Evolutionary conservation across 2,797 vertebrate genomes (phyloP).

Genomic region (Diplodus sargus): DNA sequence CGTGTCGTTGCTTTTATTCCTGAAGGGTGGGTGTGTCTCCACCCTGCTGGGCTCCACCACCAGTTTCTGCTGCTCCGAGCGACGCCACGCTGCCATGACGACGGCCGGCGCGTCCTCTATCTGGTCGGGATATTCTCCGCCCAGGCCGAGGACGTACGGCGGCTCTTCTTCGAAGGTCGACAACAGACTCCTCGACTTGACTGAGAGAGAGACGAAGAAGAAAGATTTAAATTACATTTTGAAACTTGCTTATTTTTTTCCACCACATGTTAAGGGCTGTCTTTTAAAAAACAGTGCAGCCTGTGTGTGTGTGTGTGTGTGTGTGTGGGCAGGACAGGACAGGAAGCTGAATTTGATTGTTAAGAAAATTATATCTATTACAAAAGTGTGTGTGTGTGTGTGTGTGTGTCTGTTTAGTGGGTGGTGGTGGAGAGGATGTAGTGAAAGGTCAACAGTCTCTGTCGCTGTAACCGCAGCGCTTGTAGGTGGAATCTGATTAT

Average conservation of each 20-base stretch:
- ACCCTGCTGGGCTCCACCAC: conserved; percentile 67
- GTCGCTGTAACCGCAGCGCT: conserved; percentile 45
- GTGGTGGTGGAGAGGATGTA: conserved; percentile 49
- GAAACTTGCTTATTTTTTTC: background rate
- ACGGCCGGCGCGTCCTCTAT: conserved; percentile 87
- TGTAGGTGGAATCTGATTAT: conserved; percentile 71
- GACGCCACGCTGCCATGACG: conserved; percentile 84
- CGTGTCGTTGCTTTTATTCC: conserved; percentile 84
- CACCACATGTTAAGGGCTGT: conserved; percentile 8
- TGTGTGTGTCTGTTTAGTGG: conserved; percentile 15
- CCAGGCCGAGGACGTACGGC: conserved; percentile 83
- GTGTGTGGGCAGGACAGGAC: conserved; percentile 26
- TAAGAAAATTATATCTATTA: conserved; percentile 64
- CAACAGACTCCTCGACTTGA: conserved; percentile 94
- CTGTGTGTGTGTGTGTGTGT: background rate
- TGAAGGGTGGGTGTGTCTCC: conserved; percentile 81
- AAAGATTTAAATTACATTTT: background rate
- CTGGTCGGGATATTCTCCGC: conserved; percentile 85
- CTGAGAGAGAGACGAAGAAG: conserved; percentile 71
- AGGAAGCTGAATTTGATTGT: conserved; percentile 57
- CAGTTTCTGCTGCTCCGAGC: conserved; percentile 80
- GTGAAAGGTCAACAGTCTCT: conserved; percentile 70
- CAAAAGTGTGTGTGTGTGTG: conserved; percentile 44
- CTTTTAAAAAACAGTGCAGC: conserved; percentile 17
- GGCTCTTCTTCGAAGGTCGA: conserved; percentile 91